Evolutionary conservation across 2,797 vertebrate genomes (phyloP).

Genomic region (Tarsius wallacei): DNA sequence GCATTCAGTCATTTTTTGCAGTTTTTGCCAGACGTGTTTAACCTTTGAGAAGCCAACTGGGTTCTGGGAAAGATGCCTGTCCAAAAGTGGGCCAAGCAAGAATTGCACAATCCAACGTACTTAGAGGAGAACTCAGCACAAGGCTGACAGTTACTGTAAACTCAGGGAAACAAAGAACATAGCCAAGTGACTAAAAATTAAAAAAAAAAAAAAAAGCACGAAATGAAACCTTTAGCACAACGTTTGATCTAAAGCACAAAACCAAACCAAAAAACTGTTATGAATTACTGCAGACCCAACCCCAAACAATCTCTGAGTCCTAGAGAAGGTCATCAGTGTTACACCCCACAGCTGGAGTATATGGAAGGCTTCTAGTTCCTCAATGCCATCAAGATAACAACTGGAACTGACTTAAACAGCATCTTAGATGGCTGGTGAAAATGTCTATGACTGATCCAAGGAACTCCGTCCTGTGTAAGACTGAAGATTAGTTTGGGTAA

Average conservation of each 20-base stretch:
- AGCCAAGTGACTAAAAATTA: background rate
- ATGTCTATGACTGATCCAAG: background rate
- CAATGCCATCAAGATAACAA: background rate
- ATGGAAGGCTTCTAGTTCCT: background rate
- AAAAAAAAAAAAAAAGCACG: background rate
- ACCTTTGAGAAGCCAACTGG: conserved; percentile 80
- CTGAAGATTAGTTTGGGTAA: background rate
- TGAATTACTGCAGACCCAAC: background rate
- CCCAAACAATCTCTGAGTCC: conserved; percentile 21
- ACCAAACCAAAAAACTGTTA: background rate
- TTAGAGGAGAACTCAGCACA: background rate
- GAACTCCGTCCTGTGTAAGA: conserved; percentile 15
- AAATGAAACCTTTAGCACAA: conserved; percentile 9
- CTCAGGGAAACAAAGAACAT: conserved; percentile 67
- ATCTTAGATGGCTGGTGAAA: background rate
- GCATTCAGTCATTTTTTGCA: conserved; percentile 72
- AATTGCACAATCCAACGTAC: conserved; percentile 63
- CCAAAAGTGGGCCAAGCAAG: conserved; percentile 51
- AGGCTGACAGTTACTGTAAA: conserved; percentile 59
- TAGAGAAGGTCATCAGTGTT: background rate
- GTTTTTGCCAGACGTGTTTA: conserved; percentile 74
- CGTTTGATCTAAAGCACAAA: background rate
- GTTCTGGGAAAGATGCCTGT: conserved; percentile 77
- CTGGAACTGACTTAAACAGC: background rate
- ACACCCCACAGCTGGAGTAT: background rate